These are phyloP conservation scores for Limnephilus lunatus DNA, from an alignment of 2,888 invertebrate genomes.

Conservation along the genomic window DNA sequence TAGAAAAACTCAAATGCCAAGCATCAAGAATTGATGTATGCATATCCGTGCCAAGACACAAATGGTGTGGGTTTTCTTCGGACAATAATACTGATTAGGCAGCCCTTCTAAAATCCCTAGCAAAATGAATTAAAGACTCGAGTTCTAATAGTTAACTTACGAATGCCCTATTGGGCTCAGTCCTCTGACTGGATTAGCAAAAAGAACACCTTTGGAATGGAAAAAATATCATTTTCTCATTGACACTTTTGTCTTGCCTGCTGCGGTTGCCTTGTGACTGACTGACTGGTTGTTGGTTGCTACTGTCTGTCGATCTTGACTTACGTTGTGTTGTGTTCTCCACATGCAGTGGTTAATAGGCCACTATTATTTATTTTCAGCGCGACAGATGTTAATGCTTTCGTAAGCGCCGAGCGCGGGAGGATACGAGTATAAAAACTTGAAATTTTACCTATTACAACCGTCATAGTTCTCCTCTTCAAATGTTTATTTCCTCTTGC, in stretches of 20 bases:
- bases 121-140: not conserved
- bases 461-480: not conserved
- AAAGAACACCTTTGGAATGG: not conserved
- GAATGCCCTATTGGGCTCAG: not conserved
- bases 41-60: not conserved
- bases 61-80: slow-evolving; percentile 1
- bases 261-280: not conserved
- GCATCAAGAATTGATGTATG: not conserved
- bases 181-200: not conserved
- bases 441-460: slow-evolving; percentile 37
- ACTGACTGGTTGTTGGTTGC: not conserved
- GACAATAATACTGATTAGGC: not conserved
- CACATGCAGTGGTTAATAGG: slow-evolving; percentile 49
- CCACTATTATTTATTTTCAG: slow-evolving; percentile 51
- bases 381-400: slow-evolving; percentile 57
- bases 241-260: not conserved
- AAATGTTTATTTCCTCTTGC: slow-evolving; percentile 18
- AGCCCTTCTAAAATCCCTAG: not conserved
- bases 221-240: not conserved
- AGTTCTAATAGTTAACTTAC: not conserved
- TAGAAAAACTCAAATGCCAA: not conserved
- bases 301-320: slow-evolving; percentile 9
- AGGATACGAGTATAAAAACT: slow-evolving; percentile 48
- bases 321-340: slow-evolving; percentile 35
- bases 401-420: slow-evolving; percentile 35